phyloP scores from a whole-genome alignment of 2,797 vertebrate species.

The Hylomyscus alleni region DNA sequence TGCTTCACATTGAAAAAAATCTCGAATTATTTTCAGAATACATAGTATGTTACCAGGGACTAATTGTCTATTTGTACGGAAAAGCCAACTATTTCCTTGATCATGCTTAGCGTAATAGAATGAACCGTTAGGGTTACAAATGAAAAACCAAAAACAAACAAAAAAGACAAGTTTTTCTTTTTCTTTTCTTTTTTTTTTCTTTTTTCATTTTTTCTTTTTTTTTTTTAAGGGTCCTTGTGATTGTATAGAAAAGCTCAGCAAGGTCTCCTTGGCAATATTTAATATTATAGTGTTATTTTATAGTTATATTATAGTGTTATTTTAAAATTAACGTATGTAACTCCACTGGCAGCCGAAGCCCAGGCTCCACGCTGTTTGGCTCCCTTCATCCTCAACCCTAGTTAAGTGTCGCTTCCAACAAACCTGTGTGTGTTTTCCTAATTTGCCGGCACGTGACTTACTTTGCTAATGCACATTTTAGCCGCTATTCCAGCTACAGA shows the following conservation, averaged over 20 bases:
- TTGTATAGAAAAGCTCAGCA: not conserved
- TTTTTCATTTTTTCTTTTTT: too few relatives aligned
- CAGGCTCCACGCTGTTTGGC: fast-evolving
- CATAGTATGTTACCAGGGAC: constrained; percentile 44
- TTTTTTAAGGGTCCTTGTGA: too few relatives aligned
- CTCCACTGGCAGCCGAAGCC: not conserved
- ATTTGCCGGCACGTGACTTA: not conserved
- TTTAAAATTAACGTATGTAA: not conserved
- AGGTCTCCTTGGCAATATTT: not conserved
- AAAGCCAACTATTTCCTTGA: constrained; percentile 29
- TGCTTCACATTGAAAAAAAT: constrained; percentile 3
- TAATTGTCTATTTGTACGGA: constrained; percentile 50
- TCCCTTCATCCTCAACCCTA: not conserved
- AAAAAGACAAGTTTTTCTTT: not conserved
- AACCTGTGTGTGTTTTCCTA: constrained; percentile 22
- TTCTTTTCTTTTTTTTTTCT: too few relatives aligned
- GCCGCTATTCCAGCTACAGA: constrained; percentile 1
- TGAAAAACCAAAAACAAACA: not conserved
- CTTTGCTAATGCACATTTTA: not conserved
- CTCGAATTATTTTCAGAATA: constrained; percentile 58
- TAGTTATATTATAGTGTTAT: constrained; percentile 36
- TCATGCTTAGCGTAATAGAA: not conserved
- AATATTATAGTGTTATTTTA: constrained; percentile 34
- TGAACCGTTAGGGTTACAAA: not conserved
- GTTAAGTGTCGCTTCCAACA: not conserved